Percentiles rank a stretch among this genome's conserved stretches.
Conservation (phyloP, 2,797 vertebrate species). For the Sebastes iracundus region DNA sequence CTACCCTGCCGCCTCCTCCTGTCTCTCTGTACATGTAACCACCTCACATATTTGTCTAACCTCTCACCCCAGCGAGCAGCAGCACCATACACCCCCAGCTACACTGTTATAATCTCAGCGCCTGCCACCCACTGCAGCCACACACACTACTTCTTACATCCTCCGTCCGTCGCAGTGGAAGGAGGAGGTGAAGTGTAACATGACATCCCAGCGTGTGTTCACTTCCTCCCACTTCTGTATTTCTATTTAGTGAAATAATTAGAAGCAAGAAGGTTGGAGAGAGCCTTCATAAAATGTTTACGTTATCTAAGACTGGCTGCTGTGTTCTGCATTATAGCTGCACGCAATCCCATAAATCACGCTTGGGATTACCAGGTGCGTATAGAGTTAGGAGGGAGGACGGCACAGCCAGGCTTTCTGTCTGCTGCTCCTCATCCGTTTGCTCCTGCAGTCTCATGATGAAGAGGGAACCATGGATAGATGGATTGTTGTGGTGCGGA, state of each 20-base stretch:
- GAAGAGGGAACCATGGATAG: constrained; percentile 21
- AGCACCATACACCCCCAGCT: background rate
- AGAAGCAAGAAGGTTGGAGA: constrained; percentile 10
- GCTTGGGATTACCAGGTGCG: constrained; percentile 55
- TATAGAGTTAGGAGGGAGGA: constrained; percentile 16
- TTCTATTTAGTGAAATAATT: constrained; percentile 38
- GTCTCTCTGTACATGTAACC: constrained; percentile 7
- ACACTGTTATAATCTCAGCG: constrained; percentile 13
- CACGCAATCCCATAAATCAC: constrained; percentile 57
- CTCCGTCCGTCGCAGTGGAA: background rate
- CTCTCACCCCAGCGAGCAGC: constrained; percentile 3
- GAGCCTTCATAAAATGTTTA: constrained; percentile 26
- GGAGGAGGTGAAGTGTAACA: constrained; percentile 9
- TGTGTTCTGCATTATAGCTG: constrained; percentile 37
- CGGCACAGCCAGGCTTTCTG: constrained; percentile 17
- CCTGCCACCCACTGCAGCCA: constrained; percentile 5
- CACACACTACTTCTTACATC: background rate
- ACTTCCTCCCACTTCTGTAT: constrained; percentile 19
- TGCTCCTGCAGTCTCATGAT: constrained; percentile 10
- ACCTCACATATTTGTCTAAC: constrained; percentile 14
- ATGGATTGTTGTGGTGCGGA: constrained; percentile 46
- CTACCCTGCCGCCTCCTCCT: background rate
- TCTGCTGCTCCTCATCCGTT: constrained; percentile 38
- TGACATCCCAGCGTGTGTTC: constrained; percentile 15
- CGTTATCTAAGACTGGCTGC: constrained; percentile 54